These are phyloP conservation scores for Tetragonula clypearis DNA, from an alignment of 1,140 invertebrate species.

Conservation along the genomic window DNA sequence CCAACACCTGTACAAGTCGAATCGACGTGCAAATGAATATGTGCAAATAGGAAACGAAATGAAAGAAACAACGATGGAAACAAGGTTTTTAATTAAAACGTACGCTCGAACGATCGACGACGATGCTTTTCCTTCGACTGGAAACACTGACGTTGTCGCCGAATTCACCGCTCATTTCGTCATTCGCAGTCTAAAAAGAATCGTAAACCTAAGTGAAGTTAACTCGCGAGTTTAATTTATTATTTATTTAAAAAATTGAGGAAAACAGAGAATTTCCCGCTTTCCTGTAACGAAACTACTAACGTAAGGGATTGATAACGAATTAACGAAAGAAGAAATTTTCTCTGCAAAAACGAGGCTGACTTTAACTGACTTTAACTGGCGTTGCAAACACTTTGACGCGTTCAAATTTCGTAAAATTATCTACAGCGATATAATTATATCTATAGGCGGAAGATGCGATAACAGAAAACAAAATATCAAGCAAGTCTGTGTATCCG, in stretches of 20 bases:
- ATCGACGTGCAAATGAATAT: background rate
- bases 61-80: background rate
- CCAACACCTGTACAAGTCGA: conserved; percentile 56
- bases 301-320: too few relatives aligned
- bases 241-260: background rate
- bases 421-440: too few relatives aligned
- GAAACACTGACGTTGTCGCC: conserved; percentile 91
- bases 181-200: conserved; percentile 83
- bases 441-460: too few relatives aligned
- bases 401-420: too few relatives aligned
- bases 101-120: conserved; percentile 79
- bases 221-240: background rate
- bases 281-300: background rate
- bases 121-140: conserved; percentile 84
- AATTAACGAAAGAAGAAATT: background rate
- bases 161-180: conserved; percentile 92
- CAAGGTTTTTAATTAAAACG: conserved; percentile 28
- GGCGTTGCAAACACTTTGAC: too few relatives aligned
- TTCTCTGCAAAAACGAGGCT: background rate
- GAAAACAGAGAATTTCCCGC: background rate
- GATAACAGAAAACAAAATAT: too few relatives aligned
- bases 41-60: background rate
- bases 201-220: background rate
- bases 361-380: too few relatives aligned
- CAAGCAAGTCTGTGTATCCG: too few relatives aligned